Base-by-base conservation (phyloP, 1,140 invertebrate species). In the Zaprionus inermis region DNA sequence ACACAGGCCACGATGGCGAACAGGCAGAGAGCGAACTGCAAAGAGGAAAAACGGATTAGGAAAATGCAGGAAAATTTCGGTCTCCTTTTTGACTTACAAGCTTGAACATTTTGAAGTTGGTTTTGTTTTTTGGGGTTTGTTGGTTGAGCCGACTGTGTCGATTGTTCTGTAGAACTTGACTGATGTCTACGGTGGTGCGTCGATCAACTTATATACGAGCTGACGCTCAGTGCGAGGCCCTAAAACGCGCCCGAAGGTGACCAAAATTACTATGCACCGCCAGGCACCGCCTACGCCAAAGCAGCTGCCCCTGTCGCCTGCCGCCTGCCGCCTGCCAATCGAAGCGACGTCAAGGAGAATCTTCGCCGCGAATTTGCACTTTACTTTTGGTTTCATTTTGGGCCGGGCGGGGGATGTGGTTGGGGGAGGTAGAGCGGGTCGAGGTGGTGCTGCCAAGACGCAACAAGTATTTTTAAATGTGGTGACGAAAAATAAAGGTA, bases 1-100 rank as follows among this genome's bases (percentile, higher is more conserved):
- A 85, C 91, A 34, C 88, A 89, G 56, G 92, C 92, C 61, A 91
- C 81, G 59, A 93, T 73, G 55, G 92, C 92, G 79, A 91, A 89
- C 60, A 91, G 74, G 75, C 90, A 91, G 20, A 91, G 55, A 58
- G 86, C 86, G 70, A 91, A 85, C 90, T 91, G 3, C 9, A 12
- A 24, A 10, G 20, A 20, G 3, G 2, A 14, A 38, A 7, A 56
- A 34, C 11, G 3, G 20, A 24, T 24, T 24, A 32, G 22, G 14
- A 16, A 52, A 28, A 34, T 36, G 12, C 55, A 2, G n/a, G 12
- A 6, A 11, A 16, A 44, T 9, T 44, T 16, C n/a, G 7, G 1
- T 16, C 7, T 16, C 2, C 38, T 6, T 22, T 18, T 49, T 16
- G 30, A 56, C 90, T 91, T 91, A 91, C 90, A 68, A 83, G 89